Percentiles rank a stretch among this genome's conserved stretches.
Conservation (phyloP, 2,888 invertebrate genomes). For the Mycalesis mineus region DNA sequence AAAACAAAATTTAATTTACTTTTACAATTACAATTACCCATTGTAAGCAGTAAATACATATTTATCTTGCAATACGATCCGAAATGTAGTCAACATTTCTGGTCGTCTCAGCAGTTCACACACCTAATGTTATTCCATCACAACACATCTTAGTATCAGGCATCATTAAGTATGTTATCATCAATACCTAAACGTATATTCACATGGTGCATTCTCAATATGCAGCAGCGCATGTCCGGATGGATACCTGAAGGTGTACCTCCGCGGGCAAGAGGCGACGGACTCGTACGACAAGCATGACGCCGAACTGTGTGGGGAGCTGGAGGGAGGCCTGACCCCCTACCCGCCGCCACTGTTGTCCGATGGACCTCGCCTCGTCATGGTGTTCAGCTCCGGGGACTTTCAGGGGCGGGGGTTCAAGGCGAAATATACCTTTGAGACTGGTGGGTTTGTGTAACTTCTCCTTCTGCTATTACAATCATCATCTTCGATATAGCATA, state of each 20-base stretch:
- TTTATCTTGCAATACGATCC: too few species aligned
- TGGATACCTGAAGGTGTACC: conserved; percentile 92
- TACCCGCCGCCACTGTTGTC: conserved; percentile 90
- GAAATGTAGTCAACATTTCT: too few species aligned
- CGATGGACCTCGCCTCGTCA: conserved; percentile 93
- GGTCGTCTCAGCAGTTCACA: too few species aligned
- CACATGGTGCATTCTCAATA: background rate
- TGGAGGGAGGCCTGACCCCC: conserved; percentile 45
- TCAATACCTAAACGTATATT: background rate
- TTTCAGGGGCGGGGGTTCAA: conserved; percentile 94
- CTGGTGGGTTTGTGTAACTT: conserved; percentile 75
- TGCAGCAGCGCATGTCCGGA: conserved; percentile 84
- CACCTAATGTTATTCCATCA: too few species aligned
- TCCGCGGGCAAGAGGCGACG: conserved; percentile 94
- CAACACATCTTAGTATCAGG: too few species aligned
- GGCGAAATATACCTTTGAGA: conserved; percentile 90
- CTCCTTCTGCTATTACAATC: too few species aligned
- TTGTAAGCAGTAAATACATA: too few species aligned
- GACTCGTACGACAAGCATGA: conserved; percentile 96
- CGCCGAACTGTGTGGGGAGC: conserved; percentile 92
- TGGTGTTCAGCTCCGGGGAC: conserved; percentile 97
- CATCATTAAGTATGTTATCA: too few species aligned
- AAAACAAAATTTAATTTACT: too few species aligned
- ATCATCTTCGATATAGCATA: too few species aligned
- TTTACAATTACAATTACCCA: too few species aligned